These are phyloP conservation scores for Philaenus spumarius DNA, from an alignment of 1,140 invertebrate genomes.

Conservation along the genomic window DNA sequence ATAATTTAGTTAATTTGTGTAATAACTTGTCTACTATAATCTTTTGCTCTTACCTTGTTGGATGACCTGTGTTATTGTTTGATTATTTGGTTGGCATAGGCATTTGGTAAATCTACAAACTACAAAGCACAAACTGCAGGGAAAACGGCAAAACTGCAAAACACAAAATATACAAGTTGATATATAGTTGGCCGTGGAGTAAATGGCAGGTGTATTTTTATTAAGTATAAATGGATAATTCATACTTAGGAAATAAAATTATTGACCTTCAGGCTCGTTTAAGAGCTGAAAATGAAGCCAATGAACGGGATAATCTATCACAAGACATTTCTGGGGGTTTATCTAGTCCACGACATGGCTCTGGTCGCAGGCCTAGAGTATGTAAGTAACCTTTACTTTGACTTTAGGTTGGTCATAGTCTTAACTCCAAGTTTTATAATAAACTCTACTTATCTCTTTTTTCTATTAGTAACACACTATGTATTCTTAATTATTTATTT, in stretches of 20 bases:
- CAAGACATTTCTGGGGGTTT: slow-evolving; percentile 6
- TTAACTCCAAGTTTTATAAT: not conserved
- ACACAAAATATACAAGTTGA: not conserved
- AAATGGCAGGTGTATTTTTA: slow-evolving; percentile 21
- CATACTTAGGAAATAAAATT: slow-evolving; percentile 52
- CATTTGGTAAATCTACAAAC: too few relatives aligned
- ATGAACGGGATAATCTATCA: slow-evolving; percentile 38
- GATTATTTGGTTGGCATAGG: too few relatives aligned
- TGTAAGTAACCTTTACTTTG: slow-evolving; percentile 26
- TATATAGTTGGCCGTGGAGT: slow-evolving; percentile 13
- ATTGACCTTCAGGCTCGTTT: slow-evolving; percentile 55
- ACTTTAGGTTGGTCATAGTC: not conserved
- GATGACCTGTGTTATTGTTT: too few relatives aligned
- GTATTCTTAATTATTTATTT: too few relatives aligned
- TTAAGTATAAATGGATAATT: slow-evolving; percentile 32
- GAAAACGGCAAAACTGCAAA: too few relatives aligned
- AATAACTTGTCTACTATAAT: too few relatives aligned
- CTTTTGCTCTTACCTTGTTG: too few relatives aligned
- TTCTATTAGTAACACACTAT: too few relatives aligned
- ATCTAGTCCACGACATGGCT: slow-evolving; percentile 26
- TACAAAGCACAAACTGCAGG: too few relatives aligned
- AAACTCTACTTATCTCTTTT: too few relatives aligned
- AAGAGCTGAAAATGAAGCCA: slow-evolving; percentile 55
- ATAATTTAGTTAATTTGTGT: too few relatives aligned
- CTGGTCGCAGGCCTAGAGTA: slow-evolving; percentile 27